Conservation (phyloP, 2,888 invertebrate species). For the Hoplodrina ambigua region DNA sequence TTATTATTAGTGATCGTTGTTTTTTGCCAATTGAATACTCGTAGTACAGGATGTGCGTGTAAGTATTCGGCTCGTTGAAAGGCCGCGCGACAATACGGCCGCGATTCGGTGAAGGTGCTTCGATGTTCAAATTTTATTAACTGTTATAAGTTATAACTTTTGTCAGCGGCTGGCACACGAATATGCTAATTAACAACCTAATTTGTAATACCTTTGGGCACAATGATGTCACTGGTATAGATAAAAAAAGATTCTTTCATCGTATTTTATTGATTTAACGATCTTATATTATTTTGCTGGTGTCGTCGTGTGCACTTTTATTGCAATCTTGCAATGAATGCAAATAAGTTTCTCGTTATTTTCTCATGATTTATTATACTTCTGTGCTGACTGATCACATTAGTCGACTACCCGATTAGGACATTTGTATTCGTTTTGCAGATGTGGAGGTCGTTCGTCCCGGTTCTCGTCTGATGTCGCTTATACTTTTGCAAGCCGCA, state of each 20-base stretch:
- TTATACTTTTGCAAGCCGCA: constrained; percentile 82
- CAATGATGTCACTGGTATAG: constrained; percentile 64
- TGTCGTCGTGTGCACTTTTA: constrained; percentile 61
- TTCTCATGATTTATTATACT: constrained; percentile 74
- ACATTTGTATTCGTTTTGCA: constrained; percentile 86
- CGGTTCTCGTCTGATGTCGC: constrained; percentile 83
- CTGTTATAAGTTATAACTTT: constrained; percentile 64
- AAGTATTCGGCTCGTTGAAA: constrained; percentile 82
- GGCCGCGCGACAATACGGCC: constrained; percentile 66
- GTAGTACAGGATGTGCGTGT: constrained; percentile 86
- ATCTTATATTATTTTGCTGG: constrained; percentile 47
- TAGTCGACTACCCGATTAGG: constrained; percentile 74
- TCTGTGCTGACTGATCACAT: constrained; percentile 72
- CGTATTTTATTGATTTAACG: constrained; percentile 56
- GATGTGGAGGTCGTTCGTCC: constrained; percentile 88
- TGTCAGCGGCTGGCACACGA: constrained; percentile 62
- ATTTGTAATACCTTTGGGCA: constrained; percentile 59
- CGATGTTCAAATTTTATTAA: constrained; percentile 69
- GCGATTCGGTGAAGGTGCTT: constrained; percentile 73
- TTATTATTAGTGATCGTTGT: constrained; percentile 65
- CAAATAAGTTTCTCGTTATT: constrained; percentile 69
- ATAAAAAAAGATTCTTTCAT: constrained; percentile 51
- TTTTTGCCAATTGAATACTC: constrained; percentile 76
- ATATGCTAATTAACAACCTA: constrained; percentile 65
- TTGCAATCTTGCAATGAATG: constrained; percentile 69